These are phyloP conservation scores for Mamestra brassicae DNA, from an alignment of 2,888 invertebrate genomes.

Conservation along the genomic window DNA sequence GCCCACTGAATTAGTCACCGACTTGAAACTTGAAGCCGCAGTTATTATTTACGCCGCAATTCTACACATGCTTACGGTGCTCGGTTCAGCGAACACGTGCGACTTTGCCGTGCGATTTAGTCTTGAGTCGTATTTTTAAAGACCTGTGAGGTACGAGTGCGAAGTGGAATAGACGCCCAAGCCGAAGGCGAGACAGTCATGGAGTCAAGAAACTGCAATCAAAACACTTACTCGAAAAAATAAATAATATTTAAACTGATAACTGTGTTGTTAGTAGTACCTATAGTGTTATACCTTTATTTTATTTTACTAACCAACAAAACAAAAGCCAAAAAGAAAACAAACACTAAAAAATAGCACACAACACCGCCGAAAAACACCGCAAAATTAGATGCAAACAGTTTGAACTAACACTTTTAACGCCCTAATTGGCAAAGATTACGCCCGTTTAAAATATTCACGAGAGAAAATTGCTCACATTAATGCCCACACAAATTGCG, in stretches of 20 bases:
- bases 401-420: conserved; percentile 60
- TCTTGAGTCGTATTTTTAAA: not conserved
- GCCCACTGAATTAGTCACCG: conserved; percentile 68
- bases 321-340: conserved; percentile 6
- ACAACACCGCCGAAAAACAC: conserved; percentile 37
- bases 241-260: not conserved
- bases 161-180: too few species aligned
- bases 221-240: not conserved
- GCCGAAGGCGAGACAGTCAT: too few species aligned
- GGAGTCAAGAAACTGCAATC: too few species aligned
- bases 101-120: conserved; percentile 22
- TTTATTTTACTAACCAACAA: not conserved
- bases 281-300: not conserved
- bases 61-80: too few species aligned
- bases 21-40: conserved; percentile 65
- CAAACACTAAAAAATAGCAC: conserved; percentile 5
- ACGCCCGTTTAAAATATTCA: conserved; percentile 63
- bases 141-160: too few species aligned
- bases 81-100: conserved; percentile 14
- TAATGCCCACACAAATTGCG: conserved; percentile 59
- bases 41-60: conserved; percentile 66
- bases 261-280: not conserved
- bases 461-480: conserved; percentile 60
- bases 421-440: conserved; percentile 59
- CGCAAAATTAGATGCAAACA: conserved; percentile 49